Evolutionary conservation across 2,888 invertebrate species (phyloP), one percentile per base, ranked within the genome.

Genomic region (Leucophenga montana): DNA sequence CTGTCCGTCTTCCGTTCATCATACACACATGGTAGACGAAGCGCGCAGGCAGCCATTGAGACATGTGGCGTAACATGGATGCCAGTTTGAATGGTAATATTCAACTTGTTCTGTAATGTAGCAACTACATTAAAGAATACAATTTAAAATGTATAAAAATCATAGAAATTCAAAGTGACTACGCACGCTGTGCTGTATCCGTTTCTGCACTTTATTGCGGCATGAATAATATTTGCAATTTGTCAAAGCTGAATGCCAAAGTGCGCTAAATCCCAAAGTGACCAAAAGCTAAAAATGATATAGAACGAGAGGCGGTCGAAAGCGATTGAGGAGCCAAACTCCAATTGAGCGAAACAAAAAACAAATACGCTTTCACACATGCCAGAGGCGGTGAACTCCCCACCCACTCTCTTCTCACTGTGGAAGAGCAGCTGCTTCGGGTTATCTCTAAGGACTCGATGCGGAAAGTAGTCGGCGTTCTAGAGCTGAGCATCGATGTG

Each of bases 151-250:
- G 46, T 64, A 16, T 64, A 64, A 27, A 59, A n/a, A 59, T 59
- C 16, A 16, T 27, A 11, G 46, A 64, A 46, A 22, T 20, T 64
- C 13, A 18, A 50, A 50, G 50, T 16, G 18, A 18, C 46, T n/a
- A 9, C 18, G n/a, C 18, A 39, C 18, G 8, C 39, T 33, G 59
- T 31, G 31, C 44, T 57, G 46, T 16, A 46, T 46, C 22, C 46
- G 14, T 64, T 83, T 78, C 83, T 83, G 77, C 80, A 82, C 83
- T 83, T 85, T 77, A 83, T 83, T 85, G 84, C 79, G 78, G 77
- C 84, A 83, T 84, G 82, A 85, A 85, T 85, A 85, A 84, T 85
- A 85, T 85, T 78, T 75, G 85, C 79, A 85, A 84, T 84, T 85
- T 84, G 85, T 84, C 84, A 84, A 83, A 81, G 53, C 39, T 48